Evolutionary conservation across 2,888 invertebrate genomes (phyloP).

Genomic region (Tipula confusa): DNA sequence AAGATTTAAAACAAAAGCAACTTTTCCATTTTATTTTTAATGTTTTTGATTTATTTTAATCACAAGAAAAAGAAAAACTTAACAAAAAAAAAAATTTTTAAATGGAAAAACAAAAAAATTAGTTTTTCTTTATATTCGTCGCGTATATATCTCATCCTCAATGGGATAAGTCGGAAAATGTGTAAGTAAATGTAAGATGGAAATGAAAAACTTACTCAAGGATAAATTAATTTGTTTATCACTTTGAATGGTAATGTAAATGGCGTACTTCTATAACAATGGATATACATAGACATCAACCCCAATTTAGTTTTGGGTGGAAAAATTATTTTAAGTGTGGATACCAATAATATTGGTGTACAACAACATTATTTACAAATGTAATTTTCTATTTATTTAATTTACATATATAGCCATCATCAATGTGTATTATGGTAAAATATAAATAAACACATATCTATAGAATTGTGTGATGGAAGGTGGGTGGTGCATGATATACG

Average conservation of each 20-base stretch:
- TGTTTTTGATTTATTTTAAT: conserved; percentile 5
- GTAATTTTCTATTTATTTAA: background rate
- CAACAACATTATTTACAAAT: background rate
- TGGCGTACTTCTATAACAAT: background rate
- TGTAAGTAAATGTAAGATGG: background rate
- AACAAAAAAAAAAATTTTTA: background rate
- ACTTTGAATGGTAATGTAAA: background rate
- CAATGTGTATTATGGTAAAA: background rate
- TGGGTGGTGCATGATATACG: background rate
- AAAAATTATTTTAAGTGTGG: background rate
- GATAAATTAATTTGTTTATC: conserved; percentile 20
- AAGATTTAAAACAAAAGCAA: background rate
- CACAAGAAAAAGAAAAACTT: background rate
- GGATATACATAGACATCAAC: background rate
- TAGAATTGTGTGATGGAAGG: background rate
- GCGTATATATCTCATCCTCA: background rate
- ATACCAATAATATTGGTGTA: background rate
- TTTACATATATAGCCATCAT: background rate
- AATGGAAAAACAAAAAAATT: background rate
- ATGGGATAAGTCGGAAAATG: background rate
- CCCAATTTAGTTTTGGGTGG: background rate
- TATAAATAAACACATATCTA: background rate
- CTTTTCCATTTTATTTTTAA: background rate
- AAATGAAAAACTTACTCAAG: background rate
- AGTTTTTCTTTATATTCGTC: background rate